Conservation (phyloP, 2,888 invertebrate genomes). For the Digitonthophagus gazella region DNA sequence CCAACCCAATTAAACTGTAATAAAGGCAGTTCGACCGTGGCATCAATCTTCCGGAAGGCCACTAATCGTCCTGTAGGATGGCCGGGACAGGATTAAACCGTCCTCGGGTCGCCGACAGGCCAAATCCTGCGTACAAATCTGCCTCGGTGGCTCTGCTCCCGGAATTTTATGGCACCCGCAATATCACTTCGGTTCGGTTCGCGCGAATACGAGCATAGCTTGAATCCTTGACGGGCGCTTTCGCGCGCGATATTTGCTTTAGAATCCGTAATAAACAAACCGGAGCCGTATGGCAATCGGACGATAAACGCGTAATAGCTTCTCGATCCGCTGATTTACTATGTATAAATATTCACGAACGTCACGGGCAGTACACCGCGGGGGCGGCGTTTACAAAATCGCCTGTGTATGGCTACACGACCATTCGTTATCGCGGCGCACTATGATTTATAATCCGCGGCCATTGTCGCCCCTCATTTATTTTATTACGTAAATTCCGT, state of each 20-base stretch:
- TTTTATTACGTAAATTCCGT: conserved; percentile 15
- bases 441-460: conserved; percentile 10
- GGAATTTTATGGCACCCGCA: background rate
- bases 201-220: background rate
- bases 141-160: background rate
- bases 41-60: background rate
- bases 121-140: background rate
- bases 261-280: background rate
- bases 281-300: background rate
- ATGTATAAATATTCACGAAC: conserved; percentile 4
- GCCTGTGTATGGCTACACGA: background rate
- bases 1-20: background rate
- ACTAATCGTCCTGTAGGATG: background rate
- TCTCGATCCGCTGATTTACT: background rate
- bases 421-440: background rate
- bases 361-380: conserved; percentile 1
- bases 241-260: background rate
- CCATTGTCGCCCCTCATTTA: conserved; percentile 10
- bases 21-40: background rate
- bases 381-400: background rate
- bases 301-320: background rate
- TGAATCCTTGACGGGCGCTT: background rate
- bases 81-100: background rate
- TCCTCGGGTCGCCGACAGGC: background rate
- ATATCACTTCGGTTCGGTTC: background rate